Conservation (phyloP, 92 coral and sea anemone genomes). For the Blastomussa wellsi region DNA sequence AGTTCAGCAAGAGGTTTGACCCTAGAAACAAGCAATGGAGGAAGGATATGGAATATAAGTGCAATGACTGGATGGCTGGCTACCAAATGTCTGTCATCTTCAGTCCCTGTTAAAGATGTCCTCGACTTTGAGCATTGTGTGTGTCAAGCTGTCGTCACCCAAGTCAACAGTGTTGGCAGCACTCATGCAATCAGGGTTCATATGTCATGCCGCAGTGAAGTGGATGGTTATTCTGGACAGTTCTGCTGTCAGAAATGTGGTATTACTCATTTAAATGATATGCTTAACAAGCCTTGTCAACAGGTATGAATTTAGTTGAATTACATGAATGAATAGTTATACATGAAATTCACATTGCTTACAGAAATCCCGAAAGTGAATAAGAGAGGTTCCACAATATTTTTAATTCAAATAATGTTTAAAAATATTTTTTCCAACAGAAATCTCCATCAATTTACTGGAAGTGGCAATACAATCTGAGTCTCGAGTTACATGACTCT, state of each 20-base stretch:
- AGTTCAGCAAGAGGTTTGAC: conserved; percentile 35
- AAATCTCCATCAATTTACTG: conserved; percentile 61
- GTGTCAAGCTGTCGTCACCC: conserved; percentile 73
- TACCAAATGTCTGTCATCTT: conserved; percentile 64
- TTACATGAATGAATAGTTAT: too few relatives aligned
- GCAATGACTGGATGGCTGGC: conserved; percentile 89
- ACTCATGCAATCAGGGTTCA: conserved; percentile 61
- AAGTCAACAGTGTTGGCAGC: conserved; percentile 45
- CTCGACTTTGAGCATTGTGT: conserved; percentile 49
- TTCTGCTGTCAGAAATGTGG: conserved; percentile 72
- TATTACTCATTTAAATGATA: conserved; percentile 59
- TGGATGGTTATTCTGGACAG: conserved; percentile 45
- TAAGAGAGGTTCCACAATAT: background rate
- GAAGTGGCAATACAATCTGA: conserved; percentile 77
- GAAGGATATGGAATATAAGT: conserved; percentile 85
- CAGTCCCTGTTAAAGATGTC: conserved; percentile 38
- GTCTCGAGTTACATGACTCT: conserved; percentile 71
- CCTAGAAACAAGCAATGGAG: conserved; percentile 62
- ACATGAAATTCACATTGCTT: too few relatives aligned
- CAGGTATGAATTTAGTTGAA: conserved; percentile 8
- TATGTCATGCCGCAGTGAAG: conserved; percentile 66
- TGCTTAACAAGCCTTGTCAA: conserved; percentile 32
- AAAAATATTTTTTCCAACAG: conserved; percentile 14
- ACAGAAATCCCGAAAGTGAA: too few relatives aligned
- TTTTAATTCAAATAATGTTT: background rate